Base-by-base conservation (phyloP, 2,888 invertebrate species). In the Buathra laborator region DNA sequence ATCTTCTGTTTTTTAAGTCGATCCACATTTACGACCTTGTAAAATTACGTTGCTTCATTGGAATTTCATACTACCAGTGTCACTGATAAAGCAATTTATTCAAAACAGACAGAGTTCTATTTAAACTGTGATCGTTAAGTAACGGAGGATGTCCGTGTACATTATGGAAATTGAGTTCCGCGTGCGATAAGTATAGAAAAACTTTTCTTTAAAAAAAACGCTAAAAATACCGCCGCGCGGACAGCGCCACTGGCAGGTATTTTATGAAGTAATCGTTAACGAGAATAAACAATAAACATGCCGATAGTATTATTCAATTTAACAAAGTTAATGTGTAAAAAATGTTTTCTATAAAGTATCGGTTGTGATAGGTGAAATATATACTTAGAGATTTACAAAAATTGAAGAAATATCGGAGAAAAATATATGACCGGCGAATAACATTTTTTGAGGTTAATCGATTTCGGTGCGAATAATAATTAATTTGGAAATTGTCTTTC, bases 1-100 rank as follows among this genome's bases (percentile, higher is more conserved):
- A 44, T 66, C 72, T 46, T 86, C 66, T 82, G 74, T 86, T 71
- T 68, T 53, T 56, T 56, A 2, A 67, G 59, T 37, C 9, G 56
- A 56, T 9, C 19, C 16, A 19, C 56, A 56, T 10, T 9, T 12
- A 9, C 19, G 24, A 24, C 56, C 16, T 24, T 56, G 10, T 10
- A 56, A 53, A 56, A 53, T 53, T 53, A 19, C 10, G 56, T 56
- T 19, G 53, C 24, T 10, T 56, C 56, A 56, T 56, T 10, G 19
- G 19, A 16, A 24, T 19, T 56, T 56, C 19, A 19, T 56, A 12
- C 19, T 56, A 24, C 19, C 19, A 19, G 12, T 24, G 53, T 53
- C 16, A 53, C 19, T 16, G 19, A 53, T 53, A 37, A 37, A 37
- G 37, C 37, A 37, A 37, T 7, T 37, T 37, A 37, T 37, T 37